These are phyloP conservation scores for Cyprinodon diabolis DNA, from an alignment of 2,797 vertebrate genomes.

Conservation along the genomic window DNA sequence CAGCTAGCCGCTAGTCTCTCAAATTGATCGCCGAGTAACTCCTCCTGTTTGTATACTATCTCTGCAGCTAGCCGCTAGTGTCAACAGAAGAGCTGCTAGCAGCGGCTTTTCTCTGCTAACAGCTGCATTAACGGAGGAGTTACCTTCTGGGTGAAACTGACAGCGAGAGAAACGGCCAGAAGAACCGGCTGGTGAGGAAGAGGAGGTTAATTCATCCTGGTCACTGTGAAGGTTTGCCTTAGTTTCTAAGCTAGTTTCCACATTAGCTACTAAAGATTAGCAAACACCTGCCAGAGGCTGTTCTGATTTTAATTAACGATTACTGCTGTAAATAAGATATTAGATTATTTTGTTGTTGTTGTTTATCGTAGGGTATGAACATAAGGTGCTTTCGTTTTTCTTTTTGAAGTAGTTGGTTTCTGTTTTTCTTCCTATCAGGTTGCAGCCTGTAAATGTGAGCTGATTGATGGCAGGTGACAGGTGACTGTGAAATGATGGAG, in stretches of 20 bases:
- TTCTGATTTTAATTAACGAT: no score
- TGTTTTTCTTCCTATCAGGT: not conserved
- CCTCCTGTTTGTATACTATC: slow-evolving; percentile 14
- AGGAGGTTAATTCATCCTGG: not conserved
- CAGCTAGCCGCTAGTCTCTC: not conserved
- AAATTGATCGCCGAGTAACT: not conserved
- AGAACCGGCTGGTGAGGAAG: slow-evolving; percentile 17
- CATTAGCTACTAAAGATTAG: slow-evolving; percentile 24
- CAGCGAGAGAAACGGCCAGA: not conserved
- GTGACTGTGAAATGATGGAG: slow-evolving; percentile 39
- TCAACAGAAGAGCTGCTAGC: slow-evolving; percentile 28
- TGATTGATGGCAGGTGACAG: not conserved
- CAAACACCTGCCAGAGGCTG: slow-evolving; percentile 6
- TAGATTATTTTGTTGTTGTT: no score
- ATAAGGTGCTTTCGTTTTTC: not conserved
- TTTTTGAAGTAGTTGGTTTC: not conserved
- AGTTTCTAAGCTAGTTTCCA: slow-evolving; percentile 19
- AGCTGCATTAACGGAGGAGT: not conserved
- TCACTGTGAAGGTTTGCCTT: slow-evolving; percentile 19
- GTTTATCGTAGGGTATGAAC: no score
- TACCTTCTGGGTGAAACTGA: not conserved
- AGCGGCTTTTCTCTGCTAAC: slow-evolving; percentile 7
- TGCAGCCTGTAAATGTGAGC: not conserved
- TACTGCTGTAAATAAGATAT: not conserved
- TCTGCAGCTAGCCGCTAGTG: slow-evolving; percentile 19